Evolutionary conservation across 2,113 vertebrate species (phyloP).

Genomic region (Xyrauchen texanus): DNA sequence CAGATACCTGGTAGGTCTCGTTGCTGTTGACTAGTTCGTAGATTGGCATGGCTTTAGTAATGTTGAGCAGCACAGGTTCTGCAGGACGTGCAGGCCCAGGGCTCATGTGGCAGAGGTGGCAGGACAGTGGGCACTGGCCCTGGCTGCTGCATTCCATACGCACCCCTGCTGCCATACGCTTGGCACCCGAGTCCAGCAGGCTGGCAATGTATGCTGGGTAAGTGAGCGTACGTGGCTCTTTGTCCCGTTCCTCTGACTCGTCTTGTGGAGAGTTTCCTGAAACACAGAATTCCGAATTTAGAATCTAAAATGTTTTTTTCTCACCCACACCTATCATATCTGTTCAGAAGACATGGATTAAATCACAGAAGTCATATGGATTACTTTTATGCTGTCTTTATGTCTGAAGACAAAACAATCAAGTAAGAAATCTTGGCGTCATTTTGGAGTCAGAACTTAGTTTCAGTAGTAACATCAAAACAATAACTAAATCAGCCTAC

Average conservation of each 20-base stretch:
- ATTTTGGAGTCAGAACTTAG: too few relatives aligned
- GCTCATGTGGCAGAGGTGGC: slow-evolving; percentile 88
- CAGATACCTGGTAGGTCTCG: slow-evolving; percentile 88
- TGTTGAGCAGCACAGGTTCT: slow-evolving; percentile 90
- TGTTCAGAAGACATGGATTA: too few relatives aligned
- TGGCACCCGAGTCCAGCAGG: slow-evolving; percentile 89
- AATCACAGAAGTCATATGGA: too few relatives aligned
- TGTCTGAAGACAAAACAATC: too few relatives aligned
- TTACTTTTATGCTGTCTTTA: too few relatives aligned
- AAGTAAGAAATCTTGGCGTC: too few relatives aligned
- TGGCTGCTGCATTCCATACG: slow-evolving; percentile 93
- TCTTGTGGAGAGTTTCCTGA: slow-evolving; percentile 95
- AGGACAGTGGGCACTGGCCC: slow-evolving; percentile 89
- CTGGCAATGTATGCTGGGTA: slow-evolving; percentile 94
- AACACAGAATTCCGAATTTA: not conserved
- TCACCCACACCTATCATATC: too few relatives aligned
- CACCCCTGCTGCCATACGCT: slow-evolving; percentile 88
- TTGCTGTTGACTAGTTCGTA: slow-evolving; percentile 94
- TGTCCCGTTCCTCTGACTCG: slow-evolving; percentile 92
- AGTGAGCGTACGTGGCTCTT: slow-evolving; percentile 89
- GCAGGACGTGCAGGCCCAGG: slow-evolving; percentile 73
- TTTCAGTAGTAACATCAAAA: too few relatives aligned
- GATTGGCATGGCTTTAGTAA: slow-evolving; percentile 90
- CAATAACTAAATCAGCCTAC: too few relatives aligned
- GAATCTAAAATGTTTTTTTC: too few relatives aligned